Evolutionary conservation across 2,888 invertebrate species (phyloP), one percentile per base, ranked within the genome.

Genomic region (Disparrhopalites patrizii): DNA sequence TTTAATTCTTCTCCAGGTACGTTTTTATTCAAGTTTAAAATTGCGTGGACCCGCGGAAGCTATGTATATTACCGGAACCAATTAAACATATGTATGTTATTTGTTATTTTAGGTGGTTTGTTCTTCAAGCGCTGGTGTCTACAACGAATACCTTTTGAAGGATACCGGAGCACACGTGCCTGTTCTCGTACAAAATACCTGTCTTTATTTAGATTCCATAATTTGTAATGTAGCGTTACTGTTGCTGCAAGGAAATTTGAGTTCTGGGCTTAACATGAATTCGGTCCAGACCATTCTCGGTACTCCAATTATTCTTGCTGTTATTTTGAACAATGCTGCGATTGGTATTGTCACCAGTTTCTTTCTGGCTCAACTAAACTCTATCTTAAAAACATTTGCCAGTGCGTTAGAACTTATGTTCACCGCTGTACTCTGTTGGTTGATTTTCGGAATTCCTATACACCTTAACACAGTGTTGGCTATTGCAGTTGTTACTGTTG

Each of bases 131-230:
- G 96, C 96, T 0, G 96, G 96, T 5, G 96, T 96, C 2, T 97
- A 95, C 79, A 96, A 95, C 78, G 96, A 97, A 78, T 93, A 91
- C 80, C 82, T 97, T 61, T 81, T 97, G 3, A 96, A 96, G 81
- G 88, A 88, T 30, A 86, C 87, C 75, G 92, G 92, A 20, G 85
- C 87, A 2, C 86, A 89, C 72, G 88, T 93, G 0, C 90, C 93
- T 77, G 90, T 96, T 76, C 93, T 91, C 80, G 81, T 95, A 71
- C 96, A 96, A 80, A 97, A 96, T 79, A 86, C 93, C 7, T 96
- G 93, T 77, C 94, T 96, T 93, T 96, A 96, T 79, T 78, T 93
- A 30, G 93, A 96, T 79, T 95, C 95, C 3, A 93, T 96, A 70
- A 77, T 93, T n/a, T 94, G 93, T 78, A 96, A 95, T 79, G 79